phyloP scores from a whole-genome alignment of 2,113 vertebrate genomes.

The Thamnophis sirtalis region DNA sequence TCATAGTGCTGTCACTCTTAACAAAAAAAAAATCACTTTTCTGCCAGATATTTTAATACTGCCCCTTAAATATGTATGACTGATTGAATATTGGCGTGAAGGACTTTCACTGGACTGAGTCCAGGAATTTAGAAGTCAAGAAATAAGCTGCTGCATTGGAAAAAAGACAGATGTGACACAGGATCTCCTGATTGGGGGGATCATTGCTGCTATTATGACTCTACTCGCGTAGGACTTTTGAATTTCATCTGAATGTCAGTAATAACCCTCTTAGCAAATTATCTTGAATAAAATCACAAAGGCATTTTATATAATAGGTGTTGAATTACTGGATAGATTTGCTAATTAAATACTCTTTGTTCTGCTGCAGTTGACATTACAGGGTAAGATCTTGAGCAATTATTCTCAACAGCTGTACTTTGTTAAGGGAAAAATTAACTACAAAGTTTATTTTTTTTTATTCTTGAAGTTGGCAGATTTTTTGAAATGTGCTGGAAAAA shows the following conservation, averaged over 20 bases:
- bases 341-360: slow-evolving; percentile 92
- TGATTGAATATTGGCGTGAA: slow-evolving; percentile 82
- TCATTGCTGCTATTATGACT: slow-evolving; percentile 97
- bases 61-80: slow-evolving; percentile 80
- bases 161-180: slow-evolving; percentile 82
- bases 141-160: slow-evolving; percentile 80
- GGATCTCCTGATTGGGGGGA: slow-evolving; percentile 92
- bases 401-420: slow-evolving; percentile 85
- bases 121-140: slow-evolving; percentile 84
- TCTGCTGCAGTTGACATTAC: slow-evolving; percentile 87
- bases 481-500: slow-evolving; percentile 80
- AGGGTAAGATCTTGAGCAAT: slow-evolving; percentile 85
- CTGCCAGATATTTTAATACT: slow-evolving; percentile 81
- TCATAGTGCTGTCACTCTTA: slow-evolving; percentile 77
- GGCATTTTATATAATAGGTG: slow-evolving; percentile 91
- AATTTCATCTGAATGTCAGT: slow-evolving; percentile 94
- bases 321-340: slow-evolving; percentile 94
- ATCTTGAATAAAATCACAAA: slow-evolving; percentile 97
- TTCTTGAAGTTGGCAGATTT: slow-evolving; percentile 79
- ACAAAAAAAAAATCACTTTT: slow-evolving; percentile 68
- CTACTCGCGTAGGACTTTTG: slow-evolving; percentile 90
- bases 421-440: slow-evolving; percentile 83
- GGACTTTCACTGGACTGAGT: slow-evolving; percentile 81
- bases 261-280: slow-evolving; percentile 99
- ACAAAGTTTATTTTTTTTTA: slow-evolving; percentile 76